Evolutionary conservation across 2,113 vertebrate species (phyloP), one percentile per base, ranked within the genome.

Genomic region (Antechinus stuartii): DNA sequence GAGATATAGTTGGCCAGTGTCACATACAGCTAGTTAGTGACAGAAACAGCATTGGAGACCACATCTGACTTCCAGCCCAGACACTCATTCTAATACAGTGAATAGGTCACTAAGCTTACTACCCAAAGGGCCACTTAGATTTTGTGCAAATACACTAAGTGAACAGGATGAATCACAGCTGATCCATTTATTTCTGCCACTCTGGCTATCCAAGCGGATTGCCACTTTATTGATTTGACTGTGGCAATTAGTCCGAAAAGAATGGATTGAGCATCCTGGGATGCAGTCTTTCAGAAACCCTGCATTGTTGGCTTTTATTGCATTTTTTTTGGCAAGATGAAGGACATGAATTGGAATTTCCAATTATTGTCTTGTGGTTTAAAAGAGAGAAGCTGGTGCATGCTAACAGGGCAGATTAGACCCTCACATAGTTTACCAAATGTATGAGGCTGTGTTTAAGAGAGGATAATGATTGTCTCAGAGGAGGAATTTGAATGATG

Each of bases 391-490:
- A 97, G 93, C 93, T 94, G 50, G 46, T 98, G 96, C 93, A 97
- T 96, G 89, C 96, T 96, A 95, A 97, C 92, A 97, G 96, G 93
- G 93, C 98, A 98, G 97, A 97, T 94, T 98, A 96, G 96, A 96
- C 96, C 91, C 97, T 98, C 91, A 54, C 96, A 94, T 96, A 84
- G 94, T 97, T 97, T 96, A 96, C 96, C 96, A 94, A 98, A 96
- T 89, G 52, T 2, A 0, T 95, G 98, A 97, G 98, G 92, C 91
- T 97, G 92, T 97, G 94, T 96, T 98, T 96, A 98, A 97, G 97
- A 98, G 92, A 91, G 97, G 97, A 98, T 98, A 97, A 98, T 98
- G 98, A 97, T 97, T 97, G 93, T 98, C 97, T 98, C 97, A 94
- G 93, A 97, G 97, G 97, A 96, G 89, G 97, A 98, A 98, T 98